Base-by-base conservation (phyloP, 1,140 invertebrate species). In the Anadara kagoshimensis region DNA sequence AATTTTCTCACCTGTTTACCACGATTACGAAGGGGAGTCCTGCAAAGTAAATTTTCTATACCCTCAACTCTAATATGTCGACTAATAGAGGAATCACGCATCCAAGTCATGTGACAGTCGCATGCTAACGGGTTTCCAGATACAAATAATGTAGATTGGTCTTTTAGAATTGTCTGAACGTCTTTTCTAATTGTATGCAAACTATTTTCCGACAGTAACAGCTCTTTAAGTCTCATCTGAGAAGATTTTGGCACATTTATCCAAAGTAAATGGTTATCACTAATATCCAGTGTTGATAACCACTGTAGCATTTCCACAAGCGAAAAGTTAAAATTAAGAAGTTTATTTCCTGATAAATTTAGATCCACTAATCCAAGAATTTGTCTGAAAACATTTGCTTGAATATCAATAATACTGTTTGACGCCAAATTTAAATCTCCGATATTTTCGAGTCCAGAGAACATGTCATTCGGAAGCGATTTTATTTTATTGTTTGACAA, bases 251-350 rank as follows among this genome's bases (percentile, higher is more conserved):
- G 67, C 14, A 69, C 43, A 53, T 75, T 67, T 5, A 69, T 20
- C 73, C 73, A 75, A 22, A 75, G 69, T 22, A 75, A 51, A 29
- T 75, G 65, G 51, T 75, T 75, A 12, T 62, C 58, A 20, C 66
- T 69, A 1, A 75, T 20, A 51, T 75, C 73, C 18, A 75, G 29
- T 3, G 49, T 45, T 41, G 66, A 58, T 36, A 75, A 44, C 49
- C 65, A 41, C 10, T 66, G 20, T 22, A 75, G 53, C 29, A 69
- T 75, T 2, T 66, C 63, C 20, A 75, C 49, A 36, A 47, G 57
- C 22, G 73, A 62, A 49, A 75, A 75, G 51, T 75, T 75, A 56
- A 75, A 75, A 57, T 62, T 64, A 4, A 75, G 49, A 7, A 75
- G 59, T 26, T 53, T 51, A 51, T 75, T 75, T 26, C 45, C 61